Evolutionary conservation across 1,140 invertebrate species (phyloP), one percentile per base, ranked within the genome.

Genomic region (Listronotus oregonensis): DNA sequence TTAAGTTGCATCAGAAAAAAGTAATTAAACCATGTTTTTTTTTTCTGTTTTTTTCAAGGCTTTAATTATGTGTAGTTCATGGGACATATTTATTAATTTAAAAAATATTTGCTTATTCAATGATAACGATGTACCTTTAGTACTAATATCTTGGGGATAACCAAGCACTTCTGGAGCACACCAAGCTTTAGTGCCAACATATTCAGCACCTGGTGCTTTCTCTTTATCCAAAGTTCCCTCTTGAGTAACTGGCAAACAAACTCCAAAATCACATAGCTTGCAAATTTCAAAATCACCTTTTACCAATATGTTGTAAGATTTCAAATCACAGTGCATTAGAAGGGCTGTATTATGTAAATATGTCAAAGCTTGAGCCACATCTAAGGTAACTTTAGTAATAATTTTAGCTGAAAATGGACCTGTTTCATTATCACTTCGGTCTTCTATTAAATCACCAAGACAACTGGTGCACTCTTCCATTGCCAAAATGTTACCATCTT

Each of bases 191-290:
- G 91, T 93, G 5, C 91, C 89, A 56, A 85, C 81, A 83, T 82
- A 90, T 40, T 73, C 71, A 55, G 73, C 69, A 17, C 80, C 69
- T 6, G 72, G 71, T 10, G 64, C 70, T 60, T 83, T 86, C 12
- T 79, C 77, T 32, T 79, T 81, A 69, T 88, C 84, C 12, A 90
- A 69, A 39, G 82, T 80, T 6, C 90, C 85, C 72, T 88, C 81
- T 60, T 87, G 78, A 49, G 87, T 87, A 3, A 94, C 71, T 4
- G 87, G 87, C 55, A 93, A 65, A 32, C 88, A 87, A 11, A 92
- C 90, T 15, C 92, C 92, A 83, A 94, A 95, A 77, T 95, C 92
- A 78, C 92, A 94, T 3, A 94, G 77, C 77, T 95, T 94, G 49
- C 90, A 89, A 0, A 81, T 82, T 44, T 85, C 82, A 76, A 91